Base-by-base conservation (phyloP, 2,113 vertebrate genomes). In the human region DNA sequence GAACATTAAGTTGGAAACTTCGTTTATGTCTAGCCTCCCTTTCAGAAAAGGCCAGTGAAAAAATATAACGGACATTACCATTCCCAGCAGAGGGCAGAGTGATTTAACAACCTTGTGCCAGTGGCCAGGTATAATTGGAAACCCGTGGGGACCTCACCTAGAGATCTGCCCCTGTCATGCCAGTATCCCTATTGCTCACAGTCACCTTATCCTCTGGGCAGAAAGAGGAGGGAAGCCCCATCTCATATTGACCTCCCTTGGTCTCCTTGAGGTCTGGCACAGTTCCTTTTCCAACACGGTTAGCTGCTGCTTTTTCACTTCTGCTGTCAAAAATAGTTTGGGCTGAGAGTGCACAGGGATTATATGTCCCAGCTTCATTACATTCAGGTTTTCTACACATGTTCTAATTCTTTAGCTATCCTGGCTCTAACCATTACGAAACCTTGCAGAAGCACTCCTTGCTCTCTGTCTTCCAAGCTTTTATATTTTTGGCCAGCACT, bases 41-140 rank as follows among this genome's bases (percentile, higher is more conserved):
- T 89, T 95, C 32, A 85, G 40, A 89, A 81, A 94, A 88, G 35
- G 40, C 61, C 23, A 92, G 55, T n/a, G 85, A 92, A 84, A 43
- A 48, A 68, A 38, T 61, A 38, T 40, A 12, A 75, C 4, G 75
- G n/a, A 43, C 13, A 48, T 87, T 38, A 78, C 22, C 52, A 90
- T 86, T 83, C 43, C 76, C 18, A 32, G 73, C 76, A 90, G 17
- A 92, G 32, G 57, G 73, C 70, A 90, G 17, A 92, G 25, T 64
- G n/a, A 95, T 57, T 75, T 32, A 75, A 45, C 8, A 85, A 6
- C 18, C 7, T 50, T 78, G 59, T 45, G 75, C 38, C 35, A 52
- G 22, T 79, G 50, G 12, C 82, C 35, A 59, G 14, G 43, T 83
- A 2, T 64, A 72, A 8, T 73, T 79, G 70, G 83, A 72, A 78